Conservation (phyloP, 2,888 invertebrate species). For the Cantharis nigra region DNA sequence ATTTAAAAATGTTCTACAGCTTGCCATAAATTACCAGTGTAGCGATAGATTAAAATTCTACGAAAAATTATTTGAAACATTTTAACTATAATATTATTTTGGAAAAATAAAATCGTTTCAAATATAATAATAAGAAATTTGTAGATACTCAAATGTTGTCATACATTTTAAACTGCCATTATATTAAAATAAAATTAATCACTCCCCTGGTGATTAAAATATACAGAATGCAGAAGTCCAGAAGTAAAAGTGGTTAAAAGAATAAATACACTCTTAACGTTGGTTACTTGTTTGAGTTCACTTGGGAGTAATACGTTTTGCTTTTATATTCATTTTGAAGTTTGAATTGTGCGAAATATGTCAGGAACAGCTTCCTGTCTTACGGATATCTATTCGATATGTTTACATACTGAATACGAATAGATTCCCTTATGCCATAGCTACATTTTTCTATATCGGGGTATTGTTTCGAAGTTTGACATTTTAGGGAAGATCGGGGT, state of each 20-base stretch:
- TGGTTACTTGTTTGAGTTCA: not conserved
- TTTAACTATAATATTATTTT: not conserved
- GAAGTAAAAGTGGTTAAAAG: not conserved
- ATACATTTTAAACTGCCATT: conserved; percentile 1
- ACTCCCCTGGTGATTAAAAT: conserved; percentile 8
- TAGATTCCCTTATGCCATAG: not conserved
- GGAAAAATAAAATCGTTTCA: not conserved
- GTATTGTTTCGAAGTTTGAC: not conserved
- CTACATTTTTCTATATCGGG: not conserved
- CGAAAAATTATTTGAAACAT: too few relatives aligned
- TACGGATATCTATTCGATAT: not conserved
- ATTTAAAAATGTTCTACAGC: not conserved
- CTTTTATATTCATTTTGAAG: not conserved
- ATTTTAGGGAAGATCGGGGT: not conserved
- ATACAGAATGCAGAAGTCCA: not conserved
- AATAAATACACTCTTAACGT: not conserved
- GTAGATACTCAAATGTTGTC: conserved; percentile 1
- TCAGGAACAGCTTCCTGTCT: conserved; percentile 8
- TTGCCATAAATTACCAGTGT: not conserved
- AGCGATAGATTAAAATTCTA: too few relatives aligned
- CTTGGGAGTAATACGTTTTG: conserved; percentile 13
- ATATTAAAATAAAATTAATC: conserved; percentile 1
- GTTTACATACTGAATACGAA: not conserved
- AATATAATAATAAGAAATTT: not conserved
- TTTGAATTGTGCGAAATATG: not conserved